Evolutionary conservation across 2,113 vertebrate genomes (phyloP).

Genomic region (Mystacornis crossleyi): DNA sequence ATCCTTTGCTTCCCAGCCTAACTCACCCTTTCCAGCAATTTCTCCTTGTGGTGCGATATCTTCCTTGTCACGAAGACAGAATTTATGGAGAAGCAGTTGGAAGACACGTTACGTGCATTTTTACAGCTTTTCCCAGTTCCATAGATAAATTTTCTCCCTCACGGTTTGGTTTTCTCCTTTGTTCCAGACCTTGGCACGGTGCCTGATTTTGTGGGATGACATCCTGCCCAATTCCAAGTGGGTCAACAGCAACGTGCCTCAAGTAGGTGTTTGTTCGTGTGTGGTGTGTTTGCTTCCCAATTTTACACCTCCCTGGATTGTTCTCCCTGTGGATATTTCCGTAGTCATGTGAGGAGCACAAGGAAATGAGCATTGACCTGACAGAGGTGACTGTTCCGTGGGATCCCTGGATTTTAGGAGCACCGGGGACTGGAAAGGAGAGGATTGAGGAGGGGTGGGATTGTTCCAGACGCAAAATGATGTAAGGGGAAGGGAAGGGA

Average conservation of each 20-base stretch:
- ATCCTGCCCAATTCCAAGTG: constrained; percentile 93
- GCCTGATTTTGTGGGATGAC: constrained; percentile 98
- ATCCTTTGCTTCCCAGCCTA: not conserved
- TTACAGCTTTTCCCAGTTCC: not conserved
- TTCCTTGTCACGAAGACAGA: not conserved
- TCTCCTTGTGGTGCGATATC: not conserved
- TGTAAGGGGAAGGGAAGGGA: not conserved
- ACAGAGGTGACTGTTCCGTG: not conserved
- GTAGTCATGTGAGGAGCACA: rapidly evolving
- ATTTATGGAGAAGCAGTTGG: not conserved
- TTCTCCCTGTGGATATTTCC: not conserved
- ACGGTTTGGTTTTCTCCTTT: not conserved
- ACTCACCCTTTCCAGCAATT: not conserved
- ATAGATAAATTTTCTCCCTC: not conserved
- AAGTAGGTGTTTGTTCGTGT: constrained; percentile 75
- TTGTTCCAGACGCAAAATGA: not conserved
- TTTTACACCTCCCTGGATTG: not conserved
- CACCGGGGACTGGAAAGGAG: not conserved
- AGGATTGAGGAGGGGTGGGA: not conserved
- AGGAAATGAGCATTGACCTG: rapidly evolving
- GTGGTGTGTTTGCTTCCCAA: not conserved
- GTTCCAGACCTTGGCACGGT: constrained; percentile 90
- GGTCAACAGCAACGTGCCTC: constrained; percentile 96
- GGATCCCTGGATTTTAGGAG: not conserved
- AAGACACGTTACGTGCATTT: not conserved